Base-by-base conservation (phyloP, 2,113 vertebrate species). In the Trachemys scripta region DNA sequence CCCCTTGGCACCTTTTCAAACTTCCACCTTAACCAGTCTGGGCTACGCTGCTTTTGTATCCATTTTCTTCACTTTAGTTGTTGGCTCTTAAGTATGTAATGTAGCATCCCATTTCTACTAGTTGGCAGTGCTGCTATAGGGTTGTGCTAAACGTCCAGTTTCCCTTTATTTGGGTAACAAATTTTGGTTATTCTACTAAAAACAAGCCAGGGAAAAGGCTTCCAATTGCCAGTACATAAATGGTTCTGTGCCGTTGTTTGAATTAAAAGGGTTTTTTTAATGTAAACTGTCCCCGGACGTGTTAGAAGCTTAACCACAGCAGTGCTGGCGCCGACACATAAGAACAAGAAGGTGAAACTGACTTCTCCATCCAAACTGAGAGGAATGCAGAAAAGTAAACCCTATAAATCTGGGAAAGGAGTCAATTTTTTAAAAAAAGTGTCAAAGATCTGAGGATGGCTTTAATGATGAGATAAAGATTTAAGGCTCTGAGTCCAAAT, bases 281-380 rank as follows among this genome's bases (percentile, higher is more conserved):
- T 9, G 16, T 20, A 69, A 69, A 38, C 65, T 22, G 35, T 76
- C 72, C 24, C 24, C 20, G 27, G 10, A 45, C 4, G 6, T 27
- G 24, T 76, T 13, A 22, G 24, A 76, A 45, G 11, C 10, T n/a
- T 27, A 76, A 42, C 38, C 42, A 45, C 22, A 76, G 38, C 72
- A 27, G 72, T 1, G 1, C 24, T 47, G 20, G 20, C 0, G 20
- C 20, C 72, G 45, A 20, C 72, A 14, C 4, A 27, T 24, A 10
- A 69, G 22, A 45, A 45, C 10, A 14, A 76, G 24, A 24, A 25
- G 24, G 42, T 27, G n/a, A 76, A 76, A 38, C 11, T 6, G 72
- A 76, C 42, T 25, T 42, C 24, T 45, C 42, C 12, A 24, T 11
- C 24, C 38, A 12, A 45, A 42, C 38, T 13, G 42, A 24, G 42